Evolutionary conservation across 2,888 invertebrate genomes (phyloP).

Genomic region (Drosophila hamatofila): DNA sequence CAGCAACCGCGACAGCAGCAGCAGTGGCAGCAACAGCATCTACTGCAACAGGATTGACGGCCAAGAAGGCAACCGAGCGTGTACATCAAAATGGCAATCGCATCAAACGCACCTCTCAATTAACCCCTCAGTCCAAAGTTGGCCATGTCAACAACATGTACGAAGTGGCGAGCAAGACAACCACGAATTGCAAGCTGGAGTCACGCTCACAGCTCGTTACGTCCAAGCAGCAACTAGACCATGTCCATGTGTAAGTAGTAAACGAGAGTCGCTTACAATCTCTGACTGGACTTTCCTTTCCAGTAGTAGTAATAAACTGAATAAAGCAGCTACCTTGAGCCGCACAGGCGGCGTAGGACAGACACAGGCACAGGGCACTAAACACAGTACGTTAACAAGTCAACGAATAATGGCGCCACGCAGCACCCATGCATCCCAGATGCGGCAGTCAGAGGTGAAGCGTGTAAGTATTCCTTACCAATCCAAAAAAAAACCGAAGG

Average conservation of each 20-base stretch:
- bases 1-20: not conserved
- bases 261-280: not conserved
- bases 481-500: not conserved
- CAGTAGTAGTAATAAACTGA: constrained; percentile 13
- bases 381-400: constrained; percentile 13
- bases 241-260: constrained; percentile 22
- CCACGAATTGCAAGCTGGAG: constrained; percentile 7
- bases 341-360: not conserved
- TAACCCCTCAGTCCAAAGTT: constrained; percentile 6
- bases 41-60: not conserved
- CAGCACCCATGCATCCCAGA: constrained; percentile 63
- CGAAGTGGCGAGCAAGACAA: constrained; percentile 17
- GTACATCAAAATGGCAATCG: not conserved
- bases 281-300: not conserved
- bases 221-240: constrained; percentile 14
- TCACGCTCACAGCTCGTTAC: not conserved
- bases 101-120: not conserved
- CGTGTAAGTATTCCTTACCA: constrained; percentile 60
- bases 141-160: not conserved
- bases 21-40: not conserved
- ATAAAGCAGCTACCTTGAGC: constrained; percentile 15
- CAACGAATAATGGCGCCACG: constrained; percentile 51
- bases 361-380: constrained; percentile 13
- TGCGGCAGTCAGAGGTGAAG: constrained; percentile 79
- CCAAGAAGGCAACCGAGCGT: constrained; percentile 21